phyloP scores from a whole-genome alignment of 2,888 invertebrate species.

The Elegia similella region DNA sequence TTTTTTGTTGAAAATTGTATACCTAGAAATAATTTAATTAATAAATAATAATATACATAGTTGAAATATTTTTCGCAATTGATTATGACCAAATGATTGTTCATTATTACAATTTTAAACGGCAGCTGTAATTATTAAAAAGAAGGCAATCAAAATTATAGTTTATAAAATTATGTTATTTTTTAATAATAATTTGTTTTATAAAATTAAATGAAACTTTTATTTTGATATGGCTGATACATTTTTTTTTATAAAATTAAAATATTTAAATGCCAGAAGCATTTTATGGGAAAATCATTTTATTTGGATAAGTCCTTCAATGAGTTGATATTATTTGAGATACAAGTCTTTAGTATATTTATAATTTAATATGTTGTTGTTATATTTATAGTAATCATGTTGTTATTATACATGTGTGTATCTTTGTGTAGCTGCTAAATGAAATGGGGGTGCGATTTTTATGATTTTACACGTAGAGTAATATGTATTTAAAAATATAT shows the following conservation, averaged over 20 bases:
- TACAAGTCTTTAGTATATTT: neutral
- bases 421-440: neutral
- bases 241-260: neutral
- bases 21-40: no score
- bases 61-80: no score
- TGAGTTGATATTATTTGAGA: neutral
- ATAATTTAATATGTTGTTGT: neutral
- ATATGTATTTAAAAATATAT: no score
- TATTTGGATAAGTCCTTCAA: neutral
- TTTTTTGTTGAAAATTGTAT: no score
- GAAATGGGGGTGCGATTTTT: conserved; percentile 2
- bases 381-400: neutral
- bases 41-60: no score
- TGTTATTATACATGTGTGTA: conserved; percentile 1
- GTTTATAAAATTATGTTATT: neutral
- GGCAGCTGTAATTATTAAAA: neutral
- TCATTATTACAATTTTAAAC: neutral
- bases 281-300: neutral
- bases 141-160: neutral
- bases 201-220: neutral
- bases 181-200: neutral
- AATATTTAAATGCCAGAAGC: conserved; percentile 1
- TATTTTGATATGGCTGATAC: neutral
- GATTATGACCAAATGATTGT: no score
- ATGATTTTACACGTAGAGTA: neutral